Evolutionary conservation across 2,888 invertebrate genomes (phyloP), one percentile per base, ranked within the genome.

Genomic region (Lypha dubia): DNA sequence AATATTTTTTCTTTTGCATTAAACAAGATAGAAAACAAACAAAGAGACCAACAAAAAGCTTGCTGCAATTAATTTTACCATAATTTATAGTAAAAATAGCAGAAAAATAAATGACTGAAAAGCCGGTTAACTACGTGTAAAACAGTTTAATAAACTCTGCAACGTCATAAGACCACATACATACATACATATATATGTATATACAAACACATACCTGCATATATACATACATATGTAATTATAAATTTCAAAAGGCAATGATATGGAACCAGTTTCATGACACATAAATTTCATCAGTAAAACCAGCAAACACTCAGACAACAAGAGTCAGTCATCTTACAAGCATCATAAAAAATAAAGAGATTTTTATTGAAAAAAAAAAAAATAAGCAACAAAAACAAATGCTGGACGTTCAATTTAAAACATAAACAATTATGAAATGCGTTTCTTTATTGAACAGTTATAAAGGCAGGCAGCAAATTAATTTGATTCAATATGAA

Each of bases 191-290:
- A n/a, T n/a, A n/a, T n/a, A n/a, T n/a, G n/a, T n/a, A n/a, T n/a
- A n/a, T n/a, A n/a, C n/a, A n/a, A n/a, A n/a, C n/a, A n/a, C n/a
- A n/a, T n/a, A n/a, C n/a, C n/a, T n/a, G n/a, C n/a, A n/a, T n/a
- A n/a, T n/a, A n/a, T n/a, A n/a, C n/a, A n/a, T n/a, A n/a, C n/a
- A n/a, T n/a, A n/a, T n/a, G n/a, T n/a, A n/a, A n/a, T n/a, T 44
- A 32, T 44, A 63, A 51, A 35, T 32, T 35, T 62, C 4, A 22
- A 63, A 65, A 83, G 44, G 62, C 79, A 79, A 68, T 73, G 35
- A 80, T 68, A 32, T 68, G 77, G 68, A 84, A 84, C 84, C 81
- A 73, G 84, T 84, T 84, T 62, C 68, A 68, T 84, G 84, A 77
- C 84, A 75, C 81, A 68, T 22, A 65, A 7, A 71, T 56, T 44